Evolutionary conservation across 2,888 invertebrate genomes (phyloP), one percentile per base, ranked within the genome.

Genomic region (Leucozona laternaria): DNA sequence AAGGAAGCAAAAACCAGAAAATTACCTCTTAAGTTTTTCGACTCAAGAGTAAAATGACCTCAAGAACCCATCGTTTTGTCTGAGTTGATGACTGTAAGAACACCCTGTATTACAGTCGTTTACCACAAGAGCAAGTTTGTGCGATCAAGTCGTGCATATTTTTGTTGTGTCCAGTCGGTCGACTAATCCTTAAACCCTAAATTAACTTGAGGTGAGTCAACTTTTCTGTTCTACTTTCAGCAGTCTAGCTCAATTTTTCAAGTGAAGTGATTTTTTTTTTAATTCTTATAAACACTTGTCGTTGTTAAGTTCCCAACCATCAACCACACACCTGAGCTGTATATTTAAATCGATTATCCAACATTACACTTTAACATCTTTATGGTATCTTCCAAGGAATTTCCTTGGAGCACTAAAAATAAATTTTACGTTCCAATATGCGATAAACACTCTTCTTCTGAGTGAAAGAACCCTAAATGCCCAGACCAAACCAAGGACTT

Each of bases 341-440:
- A 28, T 66, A 31, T 37, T 40, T 53, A 58, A 79, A 80, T 70
- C 60, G 78, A 79, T 78, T 75, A 79, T 62, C 66, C 70, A 37
- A 57, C 48, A 73, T 73, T 60, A 55, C 62, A 40, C 50, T 37
- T 37, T 72, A 72, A 82, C 71, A 58, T 79, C 64, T 68, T 79
- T 73, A 83, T 60, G 78, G 78, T 60, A 57, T 64, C 71, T 57
- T 55, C 15, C 37, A 53, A 75, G 37, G 17, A 13, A 28, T 50
- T 62, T 31, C 11, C 25, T 68, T 11, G n/a, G 57, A 34, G 25
- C 11, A 76, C 37, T 66, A 58, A 80, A 77, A 80, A 53, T 58
- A 73, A 84, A 66, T 84, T 80, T 71, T 53, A 84, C 64, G 66
- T 60, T 71, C 76, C 66, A 80, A 76, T 84, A 84, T 72, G 76